Evolutionary conservation across 2,888 invertebrate species (phyloP).

Genomic region (Sinopyrophorus schimmeli): DNA sequence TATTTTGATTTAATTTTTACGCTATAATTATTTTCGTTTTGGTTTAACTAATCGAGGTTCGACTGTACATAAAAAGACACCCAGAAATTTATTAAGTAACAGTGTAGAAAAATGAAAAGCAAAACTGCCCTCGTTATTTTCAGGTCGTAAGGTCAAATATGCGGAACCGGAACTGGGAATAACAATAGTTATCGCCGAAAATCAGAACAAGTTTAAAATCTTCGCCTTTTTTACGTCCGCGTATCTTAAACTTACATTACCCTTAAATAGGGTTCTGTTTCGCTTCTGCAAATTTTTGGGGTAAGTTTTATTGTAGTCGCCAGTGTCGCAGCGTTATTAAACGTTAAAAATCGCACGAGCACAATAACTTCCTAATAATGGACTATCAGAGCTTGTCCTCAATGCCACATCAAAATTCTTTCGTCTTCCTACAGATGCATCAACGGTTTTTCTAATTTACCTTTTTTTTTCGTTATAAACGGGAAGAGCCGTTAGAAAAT

Average conservation of each 20-base stretch:
- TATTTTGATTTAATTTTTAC: too few species aligned
- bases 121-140: conserved; percentile 34
- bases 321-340: conserved; percentile 45
- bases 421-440: too few species aligned
- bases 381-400: too few species aligned
- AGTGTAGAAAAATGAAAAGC: conserved; percentile 29
- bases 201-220: conserved; percentile 52
- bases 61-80: too few species aligned
- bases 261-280: conserved; percentile 24
- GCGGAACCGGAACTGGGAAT: conserved; percentile 52
- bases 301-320: conserved; percentile 30
- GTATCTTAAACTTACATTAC: conserved; percentile 24
- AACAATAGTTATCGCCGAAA: conserved; percentile 50
- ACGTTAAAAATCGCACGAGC: conserved; percentile 50
- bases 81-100: conserved; percentile 22
- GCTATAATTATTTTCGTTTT: too few species aligned
- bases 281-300: conserved; percentile 25
- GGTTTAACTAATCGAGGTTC: too few species aligned
- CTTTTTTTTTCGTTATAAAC: too few species aligned
- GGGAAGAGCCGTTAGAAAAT: too few species aligned
- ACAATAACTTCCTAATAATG: conserved; percentile 31
- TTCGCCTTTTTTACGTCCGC: conserved; percentile 38
- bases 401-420: too few species aligned
- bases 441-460: too few species aligned
- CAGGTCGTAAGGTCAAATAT: conserved; percentile 46